Base-by-base conservation (phyloP, 2,888 invertebrate species). In the Scaptomyza polygonia region DNA sequence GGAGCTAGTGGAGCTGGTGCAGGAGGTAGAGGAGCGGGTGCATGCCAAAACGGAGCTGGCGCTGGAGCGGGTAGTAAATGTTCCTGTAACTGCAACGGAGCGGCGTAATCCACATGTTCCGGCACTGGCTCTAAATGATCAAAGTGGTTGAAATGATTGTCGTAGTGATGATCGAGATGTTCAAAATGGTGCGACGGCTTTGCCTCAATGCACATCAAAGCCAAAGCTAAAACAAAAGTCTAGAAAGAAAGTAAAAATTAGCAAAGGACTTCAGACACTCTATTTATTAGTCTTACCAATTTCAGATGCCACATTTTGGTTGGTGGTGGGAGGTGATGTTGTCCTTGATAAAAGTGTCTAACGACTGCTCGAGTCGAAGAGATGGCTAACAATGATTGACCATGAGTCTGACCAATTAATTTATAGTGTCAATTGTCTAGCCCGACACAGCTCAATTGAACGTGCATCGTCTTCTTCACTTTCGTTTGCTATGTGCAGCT, bases 131-230 rank as follows among this genome's bases (percentile, higher is more conserved):
- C 77, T 36, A 67, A 57, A 12, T 81, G 81, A 25, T 61, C 63
- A 4, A 66, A 51, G 44, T 83, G 84, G 2, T 68, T 57, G 12
- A 58, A 70, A 27, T 82, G 72, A 63, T 77, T 82, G 0, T 59
- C 47, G 18, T 58, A 68, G n/a, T 79, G 77, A 6, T 58, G 58
- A 8, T 86, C 73, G n/a, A 72, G 70, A 44, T 82, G 83, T 53
- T 75, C 71, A 43, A 80, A 87, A 25, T 78, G 87, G 55, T 84
- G 83, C 4, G 89, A 89, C 1, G 90, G 90, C n/a, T 85, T 86
- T 1, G 85, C 80, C 30, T 77, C 52, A 40, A 52, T 42, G 54
- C 42, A 34, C 7, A 64, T 59, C 30, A 76, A 27, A 42, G 72
- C 73, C 18, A 88, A 27, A 25, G 57, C 65, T 48, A 89, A 47